Evolutionary conservation across 1,140 invertebrate species (phyloP).

Genomic region (Cryptotermes secundus): DNA sequence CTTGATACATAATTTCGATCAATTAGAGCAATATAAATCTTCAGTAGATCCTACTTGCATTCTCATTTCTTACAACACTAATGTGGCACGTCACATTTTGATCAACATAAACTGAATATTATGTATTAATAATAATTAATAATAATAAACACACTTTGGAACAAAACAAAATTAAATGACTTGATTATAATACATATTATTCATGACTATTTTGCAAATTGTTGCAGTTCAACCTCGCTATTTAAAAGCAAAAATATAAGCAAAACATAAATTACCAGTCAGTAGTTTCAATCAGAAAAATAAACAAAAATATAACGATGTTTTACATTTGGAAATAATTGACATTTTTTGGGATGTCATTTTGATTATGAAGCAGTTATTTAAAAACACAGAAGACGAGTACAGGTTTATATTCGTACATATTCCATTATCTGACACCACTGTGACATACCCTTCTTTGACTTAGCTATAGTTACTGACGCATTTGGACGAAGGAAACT

Average conservation of each 20-base stretch:
- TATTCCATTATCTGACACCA: neutral
- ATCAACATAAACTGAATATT: constrained; percentile 5
- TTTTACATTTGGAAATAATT: neutral
- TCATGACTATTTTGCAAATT: constrained; percentile 7
- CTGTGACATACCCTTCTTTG: neutral
- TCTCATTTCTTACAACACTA: constrained; percentile 6
- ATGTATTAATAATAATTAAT: constrained; percentile 15
- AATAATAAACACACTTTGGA: constrained; percentile 6
- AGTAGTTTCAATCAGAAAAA: neutral
- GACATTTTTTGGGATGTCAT: neutral
- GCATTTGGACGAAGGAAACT: too few relatives aligned
- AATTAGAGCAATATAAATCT: neutral
- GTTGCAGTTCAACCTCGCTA: neutral
- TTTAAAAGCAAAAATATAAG: neutral
- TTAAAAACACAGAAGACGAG: too few relatives aligned
- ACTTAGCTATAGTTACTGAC: too few relatives aligned
- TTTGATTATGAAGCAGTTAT: neutral
- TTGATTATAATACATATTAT: neutral
- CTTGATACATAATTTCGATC: neutral
- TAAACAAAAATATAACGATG: neutral
- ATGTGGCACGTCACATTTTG: constrained; percentile 1
- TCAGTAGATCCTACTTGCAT: neutral
- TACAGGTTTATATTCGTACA: neutral
- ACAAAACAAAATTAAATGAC: neutral
- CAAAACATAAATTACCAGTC: neutral